These are phyloP conservation scores for Muraenolepis orangiensis DNA, from an alignment of 2,797 vertebrate species.

Conservation along the genomic window DNA sequence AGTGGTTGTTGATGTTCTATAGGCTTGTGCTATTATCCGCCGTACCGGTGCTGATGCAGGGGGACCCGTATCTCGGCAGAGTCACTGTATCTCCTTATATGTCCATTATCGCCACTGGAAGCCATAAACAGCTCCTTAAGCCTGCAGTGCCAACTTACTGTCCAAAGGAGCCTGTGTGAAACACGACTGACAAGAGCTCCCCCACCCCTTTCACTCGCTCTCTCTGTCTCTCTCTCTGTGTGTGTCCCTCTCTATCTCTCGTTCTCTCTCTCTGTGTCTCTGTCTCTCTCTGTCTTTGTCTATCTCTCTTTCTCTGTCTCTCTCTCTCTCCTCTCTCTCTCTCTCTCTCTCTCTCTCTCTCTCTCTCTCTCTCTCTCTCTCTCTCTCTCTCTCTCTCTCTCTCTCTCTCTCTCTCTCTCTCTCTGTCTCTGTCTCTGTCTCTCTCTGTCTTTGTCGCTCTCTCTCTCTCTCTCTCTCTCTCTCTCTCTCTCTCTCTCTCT, in stretches of 20 bases:
- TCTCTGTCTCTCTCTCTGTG: not conserved
- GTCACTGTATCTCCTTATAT: constrained; percentile 24
- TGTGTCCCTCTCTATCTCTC: not conserved
- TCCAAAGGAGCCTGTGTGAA: constrained; percentile 2
- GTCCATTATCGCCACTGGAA: constrained; percentile 15
- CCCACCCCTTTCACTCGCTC: not conserved
- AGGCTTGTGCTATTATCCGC: not conserved
- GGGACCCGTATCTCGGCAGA: not conserved
- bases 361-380: no score
- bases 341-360: not conserved
- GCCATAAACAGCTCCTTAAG: constrained; percentile 17
- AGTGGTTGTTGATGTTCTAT: not conserved
- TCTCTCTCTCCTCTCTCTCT: not conserved
- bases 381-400: no score
- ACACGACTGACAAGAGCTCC: not conserved
- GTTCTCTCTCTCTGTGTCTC: not conserved
- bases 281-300: not conserved
- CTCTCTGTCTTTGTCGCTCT: not conserved
- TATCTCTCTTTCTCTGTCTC: not conserved
- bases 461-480: no score
- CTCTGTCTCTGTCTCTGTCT: no score
- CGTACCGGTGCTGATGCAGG: not conserved
- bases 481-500: no score
- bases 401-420: no score
- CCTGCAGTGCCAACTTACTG: not conserved